Evolutionary conservation across 2,888 invertebrate genomes (phyloP).

Genomic region (Timandra comae): DNA sequence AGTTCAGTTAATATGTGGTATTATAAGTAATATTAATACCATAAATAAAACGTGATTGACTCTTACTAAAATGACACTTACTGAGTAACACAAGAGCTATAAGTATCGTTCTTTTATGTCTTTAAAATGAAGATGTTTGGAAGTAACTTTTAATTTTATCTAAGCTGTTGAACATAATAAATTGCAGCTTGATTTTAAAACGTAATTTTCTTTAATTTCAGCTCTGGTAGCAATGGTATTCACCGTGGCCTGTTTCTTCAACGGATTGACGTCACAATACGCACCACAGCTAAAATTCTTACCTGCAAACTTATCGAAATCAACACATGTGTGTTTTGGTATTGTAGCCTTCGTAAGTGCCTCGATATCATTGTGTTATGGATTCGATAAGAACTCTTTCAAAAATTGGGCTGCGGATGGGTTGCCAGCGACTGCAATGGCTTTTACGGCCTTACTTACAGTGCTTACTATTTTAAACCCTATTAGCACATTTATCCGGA

Average conservation of each 20-base stretch:
- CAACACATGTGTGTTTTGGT: slow-evolving; percentile 42
- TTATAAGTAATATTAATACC: too few species aligned
- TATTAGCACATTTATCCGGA: slow-evolving; percentile 34
- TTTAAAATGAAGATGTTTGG: too few species aligned
- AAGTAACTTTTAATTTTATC: background rate
- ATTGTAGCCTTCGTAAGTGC: slow-evolving; percentile 39
- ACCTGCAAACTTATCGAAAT: slow-evolving; percentile 31
- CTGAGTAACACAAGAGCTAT: too few species aligned
- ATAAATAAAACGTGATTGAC: too few species aligned
- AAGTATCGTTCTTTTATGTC: too few species aligned
- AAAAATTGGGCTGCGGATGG: slow-evolving; percentile 33
- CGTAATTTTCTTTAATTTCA: slow-evolving; percentile 22
- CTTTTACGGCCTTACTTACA: slow-evolving; percentile 31
- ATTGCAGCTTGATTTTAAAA: background rate
- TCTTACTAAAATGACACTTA: too few species aligned
- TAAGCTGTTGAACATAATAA: background rate
- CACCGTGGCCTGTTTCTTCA: slow-evolving; percentile 32
- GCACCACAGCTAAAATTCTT: slow-evolving; percentile 31
- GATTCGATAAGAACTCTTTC: slow-evolving; percentile 40
- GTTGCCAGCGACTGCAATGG: slow-evolving; percentile 31
- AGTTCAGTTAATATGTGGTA: too few species aligned
- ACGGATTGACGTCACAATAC: slow-evolving; percentile 38
- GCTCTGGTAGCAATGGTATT: slow-evolving; percentile 42
- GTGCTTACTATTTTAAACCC: slow-evolving; percentile 45
- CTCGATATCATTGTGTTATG: slow-evolving; percentile 40